Percentiles rank a stretch among this genome's conserved stretches.
phyloP scores from a whole-genome alignment of 92 coral and sea anemone species.

The Phymanthus crucifer region DNA sequence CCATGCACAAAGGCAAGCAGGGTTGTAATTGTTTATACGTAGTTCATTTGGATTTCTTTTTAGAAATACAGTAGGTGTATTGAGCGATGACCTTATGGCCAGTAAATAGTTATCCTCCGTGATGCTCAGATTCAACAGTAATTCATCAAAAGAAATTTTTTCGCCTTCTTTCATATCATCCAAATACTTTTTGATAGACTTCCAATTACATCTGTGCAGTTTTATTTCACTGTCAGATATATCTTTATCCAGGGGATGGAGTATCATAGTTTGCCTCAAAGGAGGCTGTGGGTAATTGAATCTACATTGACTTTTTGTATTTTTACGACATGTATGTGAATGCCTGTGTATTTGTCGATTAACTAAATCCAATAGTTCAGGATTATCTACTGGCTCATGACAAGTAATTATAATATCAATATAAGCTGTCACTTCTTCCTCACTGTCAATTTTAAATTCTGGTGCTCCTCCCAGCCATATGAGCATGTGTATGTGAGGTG shows the following conservation, averaged over 20 bases:
- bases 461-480: too few relatives aligned
- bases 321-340: too few relatives aligned
- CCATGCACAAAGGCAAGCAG: not conserved
- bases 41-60: too few relatives aligned
- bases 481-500: too few relatives aligned
- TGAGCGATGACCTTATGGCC: constrained; percentile 47
- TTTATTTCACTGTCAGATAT: constrained; percentile 24
- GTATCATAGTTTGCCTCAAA: constrained; percentile 34
- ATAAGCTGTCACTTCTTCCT: constrained; percentile 46
- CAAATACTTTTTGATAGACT: constrained; percentile 40
- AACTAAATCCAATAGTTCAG: constrained; percentile 50
- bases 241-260: constrained; percentile 48
- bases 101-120: constrained; percentile 51
- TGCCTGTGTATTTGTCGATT: constrained; percentile 48
- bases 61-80: too few relatives aligned
- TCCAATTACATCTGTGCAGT: constrained; percentile 41
- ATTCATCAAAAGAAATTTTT: constrained; percentile 34
- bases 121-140: constrained; percentile 32
- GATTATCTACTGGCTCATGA: constrained; percentile 36
- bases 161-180: constrained; percentile 56
- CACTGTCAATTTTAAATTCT: too few relatives aligned
- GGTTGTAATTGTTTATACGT: not conserved
- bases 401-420: constrained; percentile 57
- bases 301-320: too few relatives aligned
- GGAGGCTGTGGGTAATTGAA: constrained; percentile 4